Evolutionary conservation across 2,888 invertebrate species (phyloP), one percentile per base, ranked within the genome.

Genomic region (Morpho helenor): DNA sequence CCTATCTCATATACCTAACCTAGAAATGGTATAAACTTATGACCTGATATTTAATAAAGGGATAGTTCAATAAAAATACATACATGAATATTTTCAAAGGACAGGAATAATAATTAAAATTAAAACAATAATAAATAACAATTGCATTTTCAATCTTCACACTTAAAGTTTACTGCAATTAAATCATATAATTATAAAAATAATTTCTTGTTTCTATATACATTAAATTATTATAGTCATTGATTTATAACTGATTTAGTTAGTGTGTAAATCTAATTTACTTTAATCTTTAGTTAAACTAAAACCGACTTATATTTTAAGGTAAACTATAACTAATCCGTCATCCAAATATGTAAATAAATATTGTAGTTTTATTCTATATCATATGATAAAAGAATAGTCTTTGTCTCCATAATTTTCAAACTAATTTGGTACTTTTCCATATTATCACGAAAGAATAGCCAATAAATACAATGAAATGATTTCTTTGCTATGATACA

Each of bases 81-180:
- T 55, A 49, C 52, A 55, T 51, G 55, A 55, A 23, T 43, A 51
- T 31, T 52, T 59, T 16, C 47, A 63, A 44, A 49, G 42, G 56
- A 45, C 54, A 56, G 57, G 55, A 57, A 52, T 42, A 63, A 52
- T 64, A 60, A 63, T 62, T 61, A 62, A 63, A 66, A 67, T 69
- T 63, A 59, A 57, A 61, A 67, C 59, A 67, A 65, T 40, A 68
- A 61, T 63, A 60, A 62, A 68, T 67, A 62, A 59, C 45, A 63
- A 57, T 68, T 63, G 40, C 60, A 63, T 65, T 66, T 68, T 58
- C 68, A 68, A 66, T 66, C 64, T 64, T 64, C 61, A 72, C 58
- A 54, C 22, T 23, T 23, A 41, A 49, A 49, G 8, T 51, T 42
- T 42, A 42, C 9, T 42, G 7, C 42, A 16, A 16, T 8, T 43